Evolutionary conservation across 2,888 invertebrate genomes (phyloP).

Genomic region (Cartodere bifasciata): DNA sequence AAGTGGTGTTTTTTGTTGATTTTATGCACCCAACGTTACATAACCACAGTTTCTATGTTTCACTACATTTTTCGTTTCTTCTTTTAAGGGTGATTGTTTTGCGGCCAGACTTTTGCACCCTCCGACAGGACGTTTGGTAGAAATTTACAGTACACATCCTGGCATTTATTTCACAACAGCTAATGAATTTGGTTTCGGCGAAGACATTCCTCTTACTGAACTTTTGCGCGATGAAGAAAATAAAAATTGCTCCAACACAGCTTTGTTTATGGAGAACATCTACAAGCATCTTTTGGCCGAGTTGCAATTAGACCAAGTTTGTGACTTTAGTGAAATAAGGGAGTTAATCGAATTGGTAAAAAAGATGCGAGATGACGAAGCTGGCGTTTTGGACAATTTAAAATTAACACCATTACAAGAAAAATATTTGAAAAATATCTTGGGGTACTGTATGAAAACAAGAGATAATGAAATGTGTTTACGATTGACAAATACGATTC

Average conservation of each 20-base stretch:
- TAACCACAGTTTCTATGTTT: too few relatives aligned
- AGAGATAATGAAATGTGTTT: too few relatives aligned
- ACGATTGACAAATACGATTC: too few relatives aligned
- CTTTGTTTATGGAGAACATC: constrained; percentile 14
- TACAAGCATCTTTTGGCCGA: constrained; percentile 10
- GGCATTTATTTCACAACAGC: constrained; percentile 81
- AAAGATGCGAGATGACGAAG: constrained; percentile 13
- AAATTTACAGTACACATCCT: constrained; percentile 73
- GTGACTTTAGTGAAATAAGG: constrained; percentile 15
- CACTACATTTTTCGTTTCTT: too few relatives aligned
- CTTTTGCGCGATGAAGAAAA: constrained; percentile 12
- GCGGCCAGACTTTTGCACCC: constrained; percentile 57
- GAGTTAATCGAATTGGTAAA: constrained; percentile 13
- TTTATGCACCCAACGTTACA: too few relatives aligned
- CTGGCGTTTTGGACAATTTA: constrained; percentile 14
- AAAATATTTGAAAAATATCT: constrained; percentile 16
- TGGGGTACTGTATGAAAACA: too few relatives aligned
- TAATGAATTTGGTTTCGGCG: constrained; percentile 36
- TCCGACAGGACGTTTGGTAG: constrained; percentile 57
- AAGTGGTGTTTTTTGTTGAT: too few relatives aligned
- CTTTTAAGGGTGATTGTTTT: constrained; percentile 41
- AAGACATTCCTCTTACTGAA: constrained; percentile 15
- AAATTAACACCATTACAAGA: constrained; percentile 16
- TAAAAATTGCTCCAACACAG: constrained; percentile 7
- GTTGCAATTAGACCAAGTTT: constrained; percentile 11